Conservation (phyloP, 2,113 vertebrate genomes). For the Chrysemys picta region DNA sequence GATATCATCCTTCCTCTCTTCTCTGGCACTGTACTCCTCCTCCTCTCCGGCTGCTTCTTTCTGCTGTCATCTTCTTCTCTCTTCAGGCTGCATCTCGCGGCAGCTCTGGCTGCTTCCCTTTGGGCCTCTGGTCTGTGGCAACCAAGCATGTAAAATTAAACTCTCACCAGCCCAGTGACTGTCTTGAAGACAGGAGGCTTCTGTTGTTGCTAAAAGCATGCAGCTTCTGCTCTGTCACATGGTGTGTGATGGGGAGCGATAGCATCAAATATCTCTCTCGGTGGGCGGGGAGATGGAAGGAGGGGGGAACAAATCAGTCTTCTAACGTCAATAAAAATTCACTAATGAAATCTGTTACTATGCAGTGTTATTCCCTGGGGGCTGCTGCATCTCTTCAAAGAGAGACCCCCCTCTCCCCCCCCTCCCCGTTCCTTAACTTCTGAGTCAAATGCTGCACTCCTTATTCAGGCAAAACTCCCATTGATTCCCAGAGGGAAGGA, state of each 20-base stretch:
- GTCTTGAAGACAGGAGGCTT: background rate
- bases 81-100: background rate
- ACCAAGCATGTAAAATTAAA: background rate
- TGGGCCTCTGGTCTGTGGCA: background rate
- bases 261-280: background rate
- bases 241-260: background rate
- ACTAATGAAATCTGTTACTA: background rate
- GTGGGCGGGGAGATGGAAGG: background rate
- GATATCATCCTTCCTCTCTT: background rate
- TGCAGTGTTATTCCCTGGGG: background rate
- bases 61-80: background rate
- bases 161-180: background rate
- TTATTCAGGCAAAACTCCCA: background rate
- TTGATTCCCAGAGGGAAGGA: background rate
- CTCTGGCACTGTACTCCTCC: slow-evolving; percentile 11
- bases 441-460: background rate
- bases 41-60: slow-evolving; percentile 37
- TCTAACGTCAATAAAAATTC: slow-evolving; percentile 9
- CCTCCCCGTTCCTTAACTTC: background rate
- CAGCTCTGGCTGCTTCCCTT: slow-evolving; percentile 27
- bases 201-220: background rate
- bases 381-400: background rate
- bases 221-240: background rate
- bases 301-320: slow-evolving; percentile 2
- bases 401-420: too few species aligned